phyloP scores from a whole-genome alignment of 2,113 vertebrate species.

The Elephantulus edwardii region DNA sequence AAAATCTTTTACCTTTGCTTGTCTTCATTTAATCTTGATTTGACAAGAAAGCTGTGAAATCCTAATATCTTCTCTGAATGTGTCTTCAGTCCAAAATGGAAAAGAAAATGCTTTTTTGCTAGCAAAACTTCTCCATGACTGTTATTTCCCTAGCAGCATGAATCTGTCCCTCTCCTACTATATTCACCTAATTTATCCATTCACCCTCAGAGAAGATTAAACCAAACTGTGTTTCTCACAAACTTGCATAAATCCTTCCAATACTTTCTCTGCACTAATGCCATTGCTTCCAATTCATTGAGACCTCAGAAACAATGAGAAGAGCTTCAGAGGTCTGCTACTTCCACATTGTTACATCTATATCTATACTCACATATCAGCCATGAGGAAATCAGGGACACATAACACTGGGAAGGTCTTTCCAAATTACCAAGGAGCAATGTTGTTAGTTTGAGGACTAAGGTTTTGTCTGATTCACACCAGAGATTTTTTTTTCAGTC shows the following conservation, averaged over 20 bases:
- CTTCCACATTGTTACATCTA: neutral
- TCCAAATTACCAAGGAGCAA: too few relatives aligned
- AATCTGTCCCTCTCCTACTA: neutral
- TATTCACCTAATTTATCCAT: neutral
- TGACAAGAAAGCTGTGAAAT: neutral
- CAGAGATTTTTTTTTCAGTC: too few relatives aligned
- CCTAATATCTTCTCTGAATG: neutral
- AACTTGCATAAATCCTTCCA: neutral
- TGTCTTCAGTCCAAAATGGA: neutral
- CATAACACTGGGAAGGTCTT: too few relatives aligned
- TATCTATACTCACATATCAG: too few relatives aligned
- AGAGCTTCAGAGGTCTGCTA: neutral
- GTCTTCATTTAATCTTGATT: neutral
- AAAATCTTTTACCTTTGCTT: neutral
- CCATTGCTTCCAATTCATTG: neutral
- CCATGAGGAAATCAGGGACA: too few relatives aligned
- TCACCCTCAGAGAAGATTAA: neutral
- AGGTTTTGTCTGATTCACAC: too few relatives aligned
- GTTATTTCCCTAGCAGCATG: neutral
- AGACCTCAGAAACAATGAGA: neutral
- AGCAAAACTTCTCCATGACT: neutral
- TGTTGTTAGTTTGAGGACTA: too few relatives aligned
- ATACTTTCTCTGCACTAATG: neutral
- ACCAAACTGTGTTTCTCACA: neutral
- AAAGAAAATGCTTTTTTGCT: neutral